phyloP scores from a whole-genome alignment of 2,888 invertebrate species.

The Dyspetes luteomarginatus region DNA sequence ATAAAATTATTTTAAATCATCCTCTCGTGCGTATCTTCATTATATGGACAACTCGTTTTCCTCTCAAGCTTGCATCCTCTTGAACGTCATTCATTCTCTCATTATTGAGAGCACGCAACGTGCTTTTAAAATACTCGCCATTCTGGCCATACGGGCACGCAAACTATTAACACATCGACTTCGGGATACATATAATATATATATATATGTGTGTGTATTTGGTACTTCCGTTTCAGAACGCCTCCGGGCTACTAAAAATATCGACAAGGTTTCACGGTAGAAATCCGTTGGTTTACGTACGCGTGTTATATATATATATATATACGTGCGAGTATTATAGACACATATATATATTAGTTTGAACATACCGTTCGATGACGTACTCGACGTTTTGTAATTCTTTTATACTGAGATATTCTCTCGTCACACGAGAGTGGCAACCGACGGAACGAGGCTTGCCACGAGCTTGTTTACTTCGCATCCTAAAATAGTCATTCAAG shows the following conservation, averaged over 20 bases:
- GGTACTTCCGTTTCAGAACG: slow-evolving; percentile 61
- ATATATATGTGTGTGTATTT: too few species aligned
- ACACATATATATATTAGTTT: too few species aligned
- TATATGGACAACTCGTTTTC: slow-evolving; percentile 10
- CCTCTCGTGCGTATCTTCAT: slow-evolving; percentile 32
- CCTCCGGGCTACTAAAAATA: slow-evolving; percentile 63
- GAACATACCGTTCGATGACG: slow-evolving; percentile 27
- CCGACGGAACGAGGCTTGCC: too few species aligned
- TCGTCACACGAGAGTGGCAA: neutral
- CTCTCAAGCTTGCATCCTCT: neutral
- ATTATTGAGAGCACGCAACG: slow-evolving; percentile 47
- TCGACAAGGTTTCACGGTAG: slow-evolving; percentile 34
- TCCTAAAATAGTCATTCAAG: too few species aligned
- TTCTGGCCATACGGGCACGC: slow-evolving; percentile 9
- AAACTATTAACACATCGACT: slow-evolving; percentile 14
- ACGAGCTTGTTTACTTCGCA: too few species aligned
- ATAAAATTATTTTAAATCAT: neutral
- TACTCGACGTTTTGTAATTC: slow-evolving; percentile 8
- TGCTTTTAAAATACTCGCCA: slow-evolving; percentile 16
- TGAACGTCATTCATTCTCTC: slow-evolving; percentile 29
- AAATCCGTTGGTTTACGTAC: slow-evolving; percentile 45
- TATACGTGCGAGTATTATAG: too few species aligned
- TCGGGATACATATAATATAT: too few species aligned
- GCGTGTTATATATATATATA: slow-evolving; percentile 15
- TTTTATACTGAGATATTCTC: neutral